A percentile compares a stretch with the other conserved stretches of the same genome.
These are phyloP conservation scores for Petrocephalus microphthalmus DNA, from an alignment of 2,113 vertebrate genomes.

Conservation along the genomic window DNA sequence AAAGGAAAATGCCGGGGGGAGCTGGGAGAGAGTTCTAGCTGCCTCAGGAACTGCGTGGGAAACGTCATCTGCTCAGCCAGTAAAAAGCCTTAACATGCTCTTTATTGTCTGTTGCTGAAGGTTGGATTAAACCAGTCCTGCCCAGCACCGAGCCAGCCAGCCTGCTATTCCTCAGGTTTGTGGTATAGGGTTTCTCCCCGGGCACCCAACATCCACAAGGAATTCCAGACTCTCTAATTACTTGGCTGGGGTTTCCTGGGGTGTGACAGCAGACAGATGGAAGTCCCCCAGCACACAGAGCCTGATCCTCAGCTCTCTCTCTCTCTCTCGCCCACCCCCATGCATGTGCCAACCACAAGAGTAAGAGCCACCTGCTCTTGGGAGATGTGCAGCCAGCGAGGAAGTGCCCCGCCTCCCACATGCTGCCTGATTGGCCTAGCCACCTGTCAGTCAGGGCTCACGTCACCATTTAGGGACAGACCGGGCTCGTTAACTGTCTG, in stretches of 20 bases:
- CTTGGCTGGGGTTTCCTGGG: background rate
- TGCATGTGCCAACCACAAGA: background rate
- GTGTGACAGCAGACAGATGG: conserved; percentile 12
- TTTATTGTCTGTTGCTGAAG: background rate
- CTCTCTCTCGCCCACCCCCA: background rate
- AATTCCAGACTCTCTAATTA: conserved; percentile 19
- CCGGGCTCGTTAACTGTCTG: background rate
- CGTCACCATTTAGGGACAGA: background rate
- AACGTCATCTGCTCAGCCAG: background rate
- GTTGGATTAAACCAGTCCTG: background rate
- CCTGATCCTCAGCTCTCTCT: background rate
- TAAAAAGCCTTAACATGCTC: background rate
- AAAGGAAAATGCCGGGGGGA: background rate
- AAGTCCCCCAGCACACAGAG: background rate
- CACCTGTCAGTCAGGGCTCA: background rate
- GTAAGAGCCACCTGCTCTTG: background rate
- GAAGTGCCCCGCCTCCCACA: background rate
- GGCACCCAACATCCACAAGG: background rate
- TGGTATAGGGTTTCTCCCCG: conserved; percentile 1
- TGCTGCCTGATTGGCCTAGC: background rate
- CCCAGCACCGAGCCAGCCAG: background rate
- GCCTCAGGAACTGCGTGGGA: background rate
- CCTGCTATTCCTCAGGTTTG: background rate
- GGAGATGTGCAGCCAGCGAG: background rate
- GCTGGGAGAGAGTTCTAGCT: background rate